Evolutionary conservation across 2,797 vertebrate species (phyloP).

Genomic region (Danio choprae): DNA sequence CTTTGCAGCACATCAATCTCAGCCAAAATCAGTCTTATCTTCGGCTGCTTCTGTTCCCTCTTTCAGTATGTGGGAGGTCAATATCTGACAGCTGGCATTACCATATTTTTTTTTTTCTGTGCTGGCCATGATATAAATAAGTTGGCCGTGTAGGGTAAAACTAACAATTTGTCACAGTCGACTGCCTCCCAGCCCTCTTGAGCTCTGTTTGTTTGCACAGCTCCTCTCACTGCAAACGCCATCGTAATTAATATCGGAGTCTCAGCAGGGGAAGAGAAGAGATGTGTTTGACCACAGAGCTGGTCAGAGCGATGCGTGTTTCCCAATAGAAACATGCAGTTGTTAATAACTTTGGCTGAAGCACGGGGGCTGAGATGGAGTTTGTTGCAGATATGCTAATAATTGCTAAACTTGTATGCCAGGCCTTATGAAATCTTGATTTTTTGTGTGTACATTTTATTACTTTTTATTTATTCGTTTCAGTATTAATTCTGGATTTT

Average conservation of each 20-base stretch:
- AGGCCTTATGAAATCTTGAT: neutral
- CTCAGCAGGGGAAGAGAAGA: neutral
- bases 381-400: neutral
- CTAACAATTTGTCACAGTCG: constrained; percentile 51
- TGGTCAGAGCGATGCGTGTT: neutral
- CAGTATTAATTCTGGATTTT: too few relatives aligned
- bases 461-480: neutral
- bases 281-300: constrained; percentile 8
- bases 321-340: neutral
- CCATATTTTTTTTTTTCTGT: constrained; percentile 48
- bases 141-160: constrained; percentile 31
- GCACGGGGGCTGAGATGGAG: neutral
- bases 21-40: constrained; percentile 44
- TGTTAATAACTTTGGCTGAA: neutral
- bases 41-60: constrained; percentile 22
- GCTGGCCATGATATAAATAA: constrained; percentile 56
- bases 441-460: neutral
- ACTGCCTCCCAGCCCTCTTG: constrained; percentile 17
- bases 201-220: constrained; percentile 28
- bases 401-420: neutral
- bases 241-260: constrained; percentile 48
- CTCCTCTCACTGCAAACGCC: constrained; percentile 24
- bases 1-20: constrained; percentile 35
- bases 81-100: constrained; percentile 52
- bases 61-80: constrained; percentile 47